A percentile compares a stretch with the other conserved stretches of the same genome.
Evolutionary conservation across 2,888 invertebrate genomes (phyloP).

Genomic region (Eupithecia subfuscata): DNA sequence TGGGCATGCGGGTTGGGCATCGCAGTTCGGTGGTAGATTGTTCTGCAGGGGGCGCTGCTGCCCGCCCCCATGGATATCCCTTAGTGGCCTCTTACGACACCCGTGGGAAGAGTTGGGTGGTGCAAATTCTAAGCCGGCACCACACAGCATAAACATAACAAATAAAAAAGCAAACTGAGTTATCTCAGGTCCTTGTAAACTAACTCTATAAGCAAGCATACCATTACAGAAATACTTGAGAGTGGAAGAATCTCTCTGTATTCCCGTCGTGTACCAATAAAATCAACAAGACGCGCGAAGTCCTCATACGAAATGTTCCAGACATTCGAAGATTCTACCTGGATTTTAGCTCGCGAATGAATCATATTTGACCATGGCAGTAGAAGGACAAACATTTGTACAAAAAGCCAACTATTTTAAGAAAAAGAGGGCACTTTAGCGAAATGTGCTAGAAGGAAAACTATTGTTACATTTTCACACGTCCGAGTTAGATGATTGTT

Average conservation of each 20-base stretch:
- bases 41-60: too few species aligned
- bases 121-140: too few species aligned
- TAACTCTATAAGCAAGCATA: not conserved
- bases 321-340: constrained; percentile 33
- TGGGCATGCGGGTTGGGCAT: too few species aligned
- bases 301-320: constrained; percentile 10
- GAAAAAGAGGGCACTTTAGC: not conserved
- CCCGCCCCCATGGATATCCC: too few species aligned
- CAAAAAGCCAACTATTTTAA: constrained; percentile 9
- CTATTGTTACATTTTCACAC: not conserved
- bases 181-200: not conserved
- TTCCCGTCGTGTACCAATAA: constrained; percentile 16
- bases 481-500: not conserved
- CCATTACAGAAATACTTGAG: constrained; percentile 6
- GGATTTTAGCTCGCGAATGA: constrained; percentile 33
- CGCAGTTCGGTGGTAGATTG: too few species aligned
- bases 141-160: too few species aligned
- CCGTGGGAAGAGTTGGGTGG: too few species aligned
- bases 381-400: not conserved
- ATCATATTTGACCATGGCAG: constrained; percentile 28
- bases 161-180: not conserved
- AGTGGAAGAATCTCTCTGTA: not conserved
- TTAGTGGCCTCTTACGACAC: too few species aligned
- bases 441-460: not conserved
- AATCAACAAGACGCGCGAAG: constrained; percentile 10